These are phyloP conservation scores for Myotis brandtii DNA, from an alignment of 2,113 vertebrate genomes.

Conservation along the genomic window DNA sequence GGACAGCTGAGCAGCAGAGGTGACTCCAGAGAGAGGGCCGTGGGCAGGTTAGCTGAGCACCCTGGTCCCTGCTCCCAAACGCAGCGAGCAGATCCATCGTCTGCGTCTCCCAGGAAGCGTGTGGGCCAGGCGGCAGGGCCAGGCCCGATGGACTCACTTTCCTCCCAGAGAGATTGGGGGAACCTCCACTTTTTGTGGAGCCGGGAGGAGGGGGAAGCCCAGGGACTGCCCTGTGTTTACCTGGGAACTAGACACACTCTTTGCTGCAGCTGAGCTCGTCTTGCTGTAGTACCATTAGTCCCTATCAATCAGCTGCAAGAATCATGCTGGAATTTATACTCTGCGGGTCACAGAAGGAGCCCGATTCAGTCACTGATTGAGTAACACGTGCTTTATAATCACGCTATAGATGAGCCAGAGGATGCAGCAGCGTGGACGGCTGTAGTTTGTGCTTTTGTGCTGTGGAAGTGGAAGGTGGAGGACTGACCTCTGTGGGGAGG, in stretches of 20 bases:
- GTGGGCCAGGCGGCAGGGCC: not conserved
- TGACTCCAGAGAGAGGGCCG: not conserved
- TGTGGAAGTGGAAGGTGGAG: too few species aligned
- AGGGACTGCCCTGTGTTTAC: too few species aligned
- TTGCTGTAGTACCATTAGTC: not conserved
- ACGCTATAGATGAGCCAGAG: too few species aligned
- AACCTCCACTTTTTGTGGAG: not conserved
- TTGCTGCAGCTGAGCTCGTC: not conserved
- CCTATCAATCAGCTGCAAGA: not conserved
- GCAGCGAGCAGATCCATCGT: not conserved
- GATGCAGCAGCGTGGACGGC: fast-evolving
- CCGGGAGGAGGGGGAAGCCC: not conserved
- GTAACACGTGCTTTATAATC: not conserved
- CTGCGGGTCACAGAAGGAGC: not conserved
- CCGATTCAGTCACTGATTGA: not conserved
- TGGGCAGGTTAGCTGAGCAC: not conserved
- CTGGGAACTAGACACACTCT: not conserved
- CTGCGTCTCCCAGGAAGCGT: not conserved
- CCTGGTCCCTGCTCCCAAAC: not conserved
- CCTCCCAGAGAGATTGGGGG: not conserved
- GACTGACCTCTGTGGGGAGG: too few species aligned
- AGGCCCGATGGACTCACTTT: not conserved
- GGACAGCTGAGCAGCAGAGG: not conserved
- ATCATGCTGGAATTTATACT: not conserved
- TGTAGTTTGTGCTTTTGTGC: too few species aligned